Evolutionary conservation across 2,113 vertebrate genomes (phyloP).

Genomic region (Equus przewalskii): DNA sequence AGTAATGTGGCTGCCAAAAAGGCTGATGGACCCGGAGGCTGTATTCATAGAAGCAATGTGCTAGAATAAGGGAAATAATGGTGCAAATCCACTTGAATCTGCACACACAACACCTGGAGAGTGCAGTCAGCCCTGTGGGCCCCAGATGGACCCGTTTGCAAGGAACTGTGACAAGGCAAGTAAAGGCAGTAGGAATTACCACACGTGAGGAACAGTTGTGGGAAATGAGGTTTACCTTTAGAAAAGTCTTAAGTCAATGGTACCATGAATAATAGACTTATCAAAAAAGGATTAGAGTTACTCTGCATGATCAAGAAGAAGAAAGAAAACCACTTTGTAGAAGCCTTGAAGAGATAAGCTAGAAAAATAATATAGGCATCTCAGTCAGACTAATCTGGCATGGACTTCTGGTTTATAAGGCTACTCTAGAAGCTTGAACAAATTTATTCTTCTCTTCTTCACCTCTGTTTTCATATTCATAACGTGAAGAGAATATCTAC

Average conservation of each 20-base stretch:
- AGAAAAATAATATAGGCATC: not conserved
- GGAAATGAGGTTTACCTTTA: not conserved
- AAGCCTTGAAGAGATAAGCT: not conserved
- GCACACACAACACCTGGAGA: not conserved
- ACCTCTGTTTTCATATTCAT: not conserved
- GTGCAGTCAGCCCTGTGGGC: not conserved
- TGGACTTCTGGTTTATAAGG: not conserved
- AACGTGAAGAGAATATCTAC: not conserved
- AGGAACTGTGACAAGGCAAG: not conserved
- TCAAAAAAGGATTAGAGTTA: not conserved
- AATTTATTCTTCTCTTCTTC: not conserved
- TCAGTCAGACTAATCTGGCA: not conserved
- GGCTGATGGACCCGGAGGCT: constrained; percentile 46
- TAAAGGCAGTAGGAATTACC: not conserved
- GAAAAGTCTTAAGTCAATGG: not conserved
- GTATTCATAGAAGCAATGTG: constrained; percentile 39
- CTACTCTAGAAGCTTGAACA: not conserved
- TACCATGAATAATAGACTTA: not conserved
- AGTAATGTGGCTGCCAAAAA: constrained; percentile 61
- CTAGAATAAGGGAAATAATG: not conserved
- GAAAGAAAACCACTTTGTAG: not conserved
- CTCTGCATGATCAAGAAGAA: not conserved
- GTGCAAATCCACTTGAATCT: not conserved
- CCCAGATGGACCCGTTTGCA: not conserved
- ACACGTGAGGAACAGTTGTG: not conserved